phyloP scores from a whole-genome alignment of 1,140 invertebrate genomes.

The Polyergus mexicanus region DNA sequence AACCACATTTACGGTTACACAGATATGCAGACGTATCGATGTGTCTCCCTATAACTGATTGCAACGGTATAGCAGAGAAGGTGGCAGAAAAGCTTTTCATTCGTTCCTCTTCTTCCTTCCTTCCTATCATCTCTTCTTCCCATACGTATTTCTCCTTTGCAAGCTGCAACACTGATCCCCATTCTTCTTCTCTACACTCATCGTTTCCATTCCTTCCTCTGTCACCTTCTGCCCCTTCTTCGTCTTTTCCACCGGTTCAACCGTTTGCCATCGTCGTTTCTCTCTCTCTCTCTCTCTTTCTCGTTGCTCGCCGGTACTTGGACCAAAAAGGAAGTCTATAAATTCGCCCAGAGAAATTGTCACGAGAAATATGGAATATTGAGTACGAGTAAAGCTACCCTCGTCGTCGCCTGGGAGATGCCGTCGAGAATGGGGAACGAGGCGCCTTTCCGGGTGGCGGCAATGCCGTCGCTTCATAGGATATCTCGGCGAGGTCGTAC shows the following conservation, averaged over 20 bases:
- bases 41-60: conserved; percentile 74
- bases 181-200: conserved; percentile 66
- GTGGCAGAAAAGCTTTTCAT: conserved; percentile 67
- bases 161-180: conserved; percentile 48
- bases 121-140: conserved; percentile 18
- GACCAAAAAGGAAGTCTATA: conserved; percentile 77
- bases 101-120: conserved; percentile 39
- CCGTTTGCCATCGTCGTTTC: conserved; percentile 2
- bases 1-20: conserved; percentile 39
- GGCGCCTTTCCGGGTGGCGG: conserved; percentile 11
- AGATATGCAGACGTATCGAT: conserved; percentile 65
- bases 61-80: conserved; percentile 64
- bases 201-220: conserved; percentile 52
- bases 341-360: conserved; percentile 79
- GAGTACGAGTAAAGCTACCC: conserved; percentile 63
- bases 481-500: neutral
- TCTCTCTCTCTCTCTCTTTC: conserved; percentile 23
- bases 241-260: neutral
- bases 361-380: conserved; percentile 80
- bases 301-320: neutral
- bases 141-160: conserved; percentile 51
- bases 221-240: conserved; percentile 6
- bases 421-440: conserved; percentile 30
- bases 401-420: conserved; percentile 17
- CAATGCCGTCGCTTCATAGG: conserved; percentile 2